Conservation (phyloP, 1,140 invertebrate species). For the Anthonomus grandis region DNA sequence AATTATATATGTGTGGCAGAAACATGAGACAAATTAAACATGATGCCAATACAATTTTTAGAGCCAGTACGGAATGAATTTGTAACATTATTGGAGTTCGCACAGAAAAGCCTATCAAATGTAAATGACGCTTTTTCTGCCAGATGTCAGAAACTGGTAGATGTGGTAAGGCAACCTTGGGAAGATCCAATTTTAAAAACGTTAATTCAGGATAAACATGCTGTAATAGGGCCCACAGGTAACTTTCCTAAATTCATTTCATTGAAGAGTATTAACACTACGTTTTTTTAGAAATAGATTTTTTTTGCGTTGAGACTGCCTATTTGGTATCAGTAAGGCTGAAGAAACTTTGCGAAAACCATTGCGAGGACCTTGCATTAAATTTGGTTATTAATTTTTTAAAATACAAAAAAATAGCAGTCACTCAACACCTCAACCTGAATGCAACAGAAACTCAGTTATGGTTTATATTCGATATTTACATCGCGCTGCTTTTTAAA, state of each 20-base stretch:
- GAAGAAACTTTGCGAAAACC: constrained; percentile 46
- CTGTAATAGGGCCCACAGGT: constrained; percentile 39
- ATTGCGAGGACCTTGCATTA: constrained; percentile 46
- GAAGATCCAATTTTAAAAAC: constrained; percentile 36
- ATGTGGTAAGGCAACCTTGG: constrained; percentile 46
- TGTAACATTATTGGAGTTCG: too few relatives aligned
- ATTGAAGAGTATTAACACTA: constrained; percentile 6
- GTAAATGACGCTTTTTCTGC: constrained; percentile 38
- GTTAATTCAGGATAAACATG: constrained; percentile 36
- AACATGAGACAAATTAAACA: too few relatives aligned
- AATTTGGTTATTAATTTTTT: constrained; percentile 46
- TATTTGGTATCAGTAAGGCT: constrained; percentile 46
- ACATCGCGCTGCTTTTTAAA: constrained; percentile 43
- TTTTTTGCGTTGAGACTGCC: constrained; percentile 45
- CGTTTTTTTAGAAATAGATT: constrained; percentile 42
- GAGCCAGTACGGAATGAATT: too few relatives aligned
- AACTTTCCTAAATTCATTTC: constrained; percentile 6
- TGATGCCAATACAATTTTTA: too few relatives aligned
- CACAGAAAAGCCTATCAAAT: constrained; percentile 34
- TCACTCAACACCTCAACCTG: constrained; percentile 38
- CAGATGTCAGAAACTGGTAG: constrained; percentile 40
- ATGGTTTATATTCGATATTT: constrained; percentile 47
- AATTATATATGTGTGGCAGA: too few relatives aligned
- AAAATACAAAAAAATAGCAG: constrained; percentile 41
- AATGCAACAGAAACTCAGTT: constrained; percentile 45